A percentile compares a stretch with the other conserved stretches of the same genome.
phyloP scores from a whole-genome alignment of 2,888 invertebrate species.

The Schizotus pectinicornis region DNA sequence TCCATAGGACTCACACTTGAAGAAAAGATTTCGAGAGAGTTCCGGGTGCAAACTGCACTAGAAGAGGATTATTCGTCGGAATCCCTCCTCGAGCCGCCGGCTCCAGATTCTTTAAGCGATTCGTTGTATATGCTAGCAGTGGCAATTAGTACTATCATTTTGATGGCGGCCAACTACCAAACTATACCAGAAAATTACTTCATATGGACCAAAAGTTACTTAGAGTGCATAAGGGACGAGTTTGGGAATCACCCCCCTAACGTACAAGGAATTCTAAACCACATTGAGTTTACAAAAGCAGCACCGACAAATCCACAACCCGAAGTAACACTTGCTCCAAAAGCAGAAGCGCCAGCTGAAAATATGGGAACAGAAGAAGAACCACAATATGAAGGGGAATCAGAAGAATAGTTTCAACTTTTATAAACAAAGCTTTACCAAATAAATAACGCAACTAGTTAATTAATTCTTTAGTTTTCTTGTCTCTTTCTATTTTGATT shows the following conservation, averaged over 20 bases:
- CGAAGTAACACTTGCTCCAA: too few relatives aligned
- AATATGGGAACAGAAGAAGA: too few relatives aligned
- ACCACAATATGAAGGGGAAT: too few relatives aligned
- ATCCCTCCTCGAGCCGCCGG: not conserved
- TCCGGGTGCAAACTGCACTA: conserved; percentile 27
- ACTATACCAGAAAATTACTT: conserved; percentile 29
- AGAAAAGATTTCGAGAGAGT: conserved; percentile 21
- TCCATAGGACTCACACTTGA: not conserved
- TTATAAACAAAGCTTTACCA: too few relatives aligned
- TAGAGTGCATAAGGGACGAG: conserved; percentile 37
- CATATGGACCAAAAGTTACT: conserved; percentile 34
- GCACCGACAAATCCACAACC: not conserved
- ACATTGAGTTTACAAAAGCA: conserved; percentile 24
- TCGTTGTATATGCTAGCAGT: conserved; percentile 34
- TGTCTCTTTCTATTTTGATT: too few relatives aligned
- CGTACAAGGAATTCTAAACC: conserved; percentile 37
- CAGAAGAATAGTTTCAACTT: too few relatives aligned
- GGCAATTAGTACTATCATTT: conserved; percentile 36
- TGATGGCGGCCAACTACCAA: conserved; percentile 30
- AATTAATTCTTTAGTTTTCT: too few relatives aligned
- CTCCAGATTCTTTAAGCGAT: conserved; percentile 22
- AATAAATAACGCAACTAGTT: too few relatives aligned
- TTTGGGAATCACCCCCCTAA: conserved; percentile 37
- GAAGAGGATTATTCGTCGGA: conserved; percentile 21
- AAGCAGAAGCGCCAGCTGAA: too few relatives aligned